Evolutionary conservation across 2,797 vertebrate species (phyloP).

Genomic region (Miichthys miiuy): DNA sequence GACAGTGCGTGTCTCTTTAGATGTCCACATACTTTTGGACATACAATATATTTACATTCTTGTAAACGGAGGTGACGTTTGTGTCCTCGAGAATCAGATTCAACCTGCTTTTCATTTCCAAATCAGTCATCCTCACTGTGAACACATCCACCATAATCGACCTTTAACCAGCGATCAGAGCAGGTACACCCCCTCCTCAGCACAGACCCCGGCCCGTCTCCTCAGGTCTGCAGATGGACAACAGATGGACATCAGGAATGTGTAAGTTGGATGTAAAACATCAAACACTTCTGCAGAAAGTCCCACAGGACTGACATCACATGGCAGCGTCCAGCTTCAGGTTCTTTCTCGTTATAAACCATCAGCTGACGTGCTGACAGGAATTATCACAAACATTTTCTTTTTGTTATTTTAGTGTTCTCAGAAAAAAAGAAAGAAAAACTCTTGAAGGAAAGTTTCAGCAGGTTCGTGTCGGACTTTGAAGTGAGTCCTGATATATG

Average conservation of each 20-base stretch:
- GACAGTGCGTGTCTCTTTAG: no score
- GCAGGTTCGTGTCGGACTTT: slow-evolving; percentile 5
- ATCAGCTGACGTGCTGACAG: neutral
- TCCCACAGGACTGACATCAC: slow-evolving; percentile 1
- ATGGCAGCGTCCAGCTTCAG: neutral
- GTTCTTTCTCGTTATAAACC: neutral
- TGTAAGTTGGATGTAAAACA: slow-evolving; percentile 43
- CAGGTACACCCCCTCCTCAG: neutral
- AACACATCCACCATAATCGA: neutral
- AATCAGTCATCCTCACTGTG: neutral
- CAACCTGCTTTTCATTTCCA: no score
- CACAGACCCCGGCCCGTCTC: neutral
- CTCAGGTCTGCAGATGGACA: slow-evolving; percentile 58
- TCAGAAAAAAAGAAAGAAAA: no score
- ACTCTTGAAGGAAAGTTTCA: neutral
- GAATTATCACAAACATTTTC: neutral
- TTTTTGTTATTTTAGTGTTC: neutral
- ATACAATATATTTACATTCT: no score
- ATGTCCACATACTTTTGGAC: no score
- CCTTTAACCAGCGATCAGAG: neutral
- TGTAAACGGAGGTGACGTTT: no score
- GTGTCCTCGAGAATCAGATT: no score
- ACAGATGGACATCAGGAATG: slow-evolving; percentile 78
- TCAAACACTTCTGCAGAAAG: slow-evolving; percentile 48
- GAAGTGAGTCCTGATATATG: slow-evolving; percentile 12